These are phyloP conservation scores for Rachycentron canadum DNA, from an alignment of 2,797 vertebrate species.

Conservation along the genomic window DNA sequence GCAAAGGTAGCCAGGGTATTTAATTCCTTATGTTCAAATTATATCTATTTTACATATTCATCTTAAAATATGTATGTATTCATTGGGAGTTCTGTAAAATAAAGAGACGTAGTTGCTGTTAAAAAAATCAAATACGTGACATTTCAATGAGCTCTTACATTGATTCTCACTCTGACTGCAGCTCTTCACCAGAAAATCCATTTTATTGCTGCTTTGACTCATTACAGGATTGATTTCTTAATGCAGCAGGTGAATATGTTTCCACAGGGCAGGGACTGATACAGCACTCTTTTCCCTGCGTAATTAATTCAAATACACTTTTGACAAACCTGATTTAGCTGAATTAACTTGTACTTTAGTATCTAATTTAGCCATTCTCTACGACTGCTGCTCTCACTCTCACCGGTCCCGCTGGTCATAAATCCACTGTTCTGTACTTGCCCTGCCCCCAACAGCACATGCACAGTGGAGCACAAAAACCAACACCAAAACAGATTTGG, in stretches of 20 bases:
- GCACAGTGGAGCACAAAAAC: not conserved
- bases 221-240: constrained; percentile 60
- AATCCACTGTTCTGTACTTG: not conserved
- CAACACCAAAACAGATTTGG: not conserved
- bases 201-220: constrained; percentile 61
- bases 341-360: constrained; percentile 14
- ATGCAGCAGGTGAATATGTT: constrained; percentile 53
- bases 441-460: not conserved
- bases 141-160: constrained; percentile 62
- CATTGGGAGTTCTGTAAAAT: constrained; percentile 6
- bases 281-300: constrained; percentile 8
- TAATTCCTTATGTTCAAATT: not conserved
- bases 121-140: constrained; percentile 52
- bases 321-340: constrained; percentile 23
- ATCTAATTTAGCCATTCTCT: not conserved
- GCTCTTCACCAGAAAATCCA: constrained; percentile 51
- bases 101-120: constrained; percentile 20
- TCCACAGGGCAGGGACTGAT: constrained; percentile 11
- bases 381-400: not conserved
- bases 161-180: constrained; percentile 37
- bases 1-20: constrained; percentile 1
- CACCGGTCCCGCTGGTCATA: not conserved
- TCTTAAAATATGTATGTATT: constrained; percentile 8
- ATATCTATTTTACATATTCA: not conserved
- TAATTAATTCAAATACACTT: constrained; percentile 38